Evolutionary conservation across 1,140 invertebrate genomes (phyloP), one percentile per base, ranked within the genome.

Genomic region (Formica exsecta): DNA sequence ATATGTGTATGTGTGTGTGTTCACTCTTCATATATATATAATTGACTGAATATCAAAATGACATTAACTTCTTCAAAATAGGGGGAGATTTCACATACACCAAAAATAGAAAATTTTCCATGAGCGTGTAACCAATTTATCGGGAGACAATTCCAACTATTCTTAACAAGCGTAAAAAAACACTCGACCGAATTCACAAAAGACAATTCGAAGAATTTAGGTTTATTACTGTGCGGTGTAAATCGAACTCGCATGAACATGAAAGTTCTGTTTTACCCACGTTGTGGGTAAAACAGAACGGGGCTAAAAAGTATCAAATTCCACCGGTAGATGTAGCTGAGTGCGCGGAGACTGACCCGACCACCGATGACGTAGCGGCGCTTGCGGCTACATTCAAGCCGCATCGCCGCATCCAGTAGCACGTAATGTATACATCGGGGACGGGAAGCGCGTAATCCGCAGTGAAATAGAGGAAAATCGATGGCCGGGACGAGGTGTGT

Each of bases 401-500:
- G 75, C n/a, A 25, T 79, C 1, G 29, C 36, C 13, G 75, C n/a
- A 25, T 79, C 1, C 3, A 32, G 13, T 16, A 9, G 32, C 22
- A 9, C 32, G 44, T 44, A 29, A 16, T 48, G 32, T 38, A 36
- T 32, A 68, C 2, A 38, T 22, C 13, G 64, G 16, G 29, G 62
- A 8, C 4, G 13, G 32, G 2, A 61, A 13, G 48, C 48, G 36
- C 22, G 57, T 76, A 13, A 75, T 38, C 22, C 16, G 22, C 29
- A 5, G 41, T 25, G 38, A 11, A 62, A 19, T 19, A 9, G 1
- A 13, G 38, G 16, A 80, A 80, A 57, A 80, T 80, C 64, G 8
- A 80, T 80, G 76, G 76, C 76, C 16, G 64, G 64, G 44, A 32
- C 80, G 65, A 87, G 79, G 86, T 68, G 80, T 62, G 66, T 79